Percentiles rank a stretch among this genome's conserved stretches.
These are phyloP conservation scores for Arnoldichthys spilopterus DNA, from an alignment of 2,797 vertebrate genomes.

Conservation along the genomic window DNA sequence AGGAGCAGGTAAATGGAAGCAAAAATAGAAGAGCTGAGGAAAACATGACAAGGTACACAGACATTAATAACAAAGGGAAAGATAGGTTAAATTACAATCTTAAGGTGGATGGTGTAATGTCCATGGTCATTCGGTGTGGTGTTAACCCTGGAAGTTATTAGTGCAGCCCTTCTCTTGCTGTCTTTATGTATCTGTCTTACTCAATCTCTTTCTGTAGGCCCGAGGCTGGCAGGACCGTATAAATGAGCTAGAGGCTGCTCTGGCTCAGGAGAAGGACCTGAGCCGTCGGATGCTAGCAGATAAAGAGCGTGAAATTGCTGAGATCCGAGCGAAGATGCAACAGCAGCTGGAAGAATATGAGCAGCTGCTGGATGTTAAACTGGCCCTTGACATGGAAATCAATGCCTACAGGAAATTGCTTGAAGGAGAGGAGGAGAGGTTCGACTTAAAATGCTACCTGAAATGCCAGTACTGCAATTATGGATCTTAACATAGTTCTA, in stretches of 20 bases:
- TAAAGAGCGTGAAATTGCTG: conserved; percentile 83
- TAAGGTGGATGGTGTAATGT: neutral
- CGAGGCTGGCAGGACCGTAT: conserved; percentile 85
- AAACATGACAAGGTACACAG: neutral
- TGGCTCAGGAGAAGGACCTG: conserved; percentile 83
- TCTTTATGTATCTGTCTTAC: neutral
- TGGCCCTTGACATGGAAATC: conserved; percentile 94
- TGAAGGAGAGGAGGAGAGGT: conserved; percentile 94
- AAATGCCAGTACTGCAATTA: no score
- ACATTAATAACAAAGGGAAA: neutral
- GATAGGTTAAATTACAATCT: neutral
- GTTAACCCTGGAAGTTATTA: neutral
- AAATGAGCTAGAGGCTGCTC: conserved; percentile 81
- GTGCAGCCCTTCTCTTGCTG: no score
- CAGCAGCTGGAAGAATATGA: conserved; percentile 87
- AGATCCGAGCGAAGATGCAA: conserved; percentile 85
- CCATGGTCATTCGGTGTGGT: neutral
- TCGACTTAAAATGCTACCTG: conserved; percentile 56
- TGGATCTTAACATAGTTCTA: no score
- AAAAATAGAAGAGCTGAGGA: neutral
- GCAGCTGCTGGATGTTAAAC: conserved; percentile 90
- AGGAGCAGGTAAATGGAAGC: conserved; percentile 17
- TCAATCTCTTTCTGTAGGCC: conserved; percentile 67
- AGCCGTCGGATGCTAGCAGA: conserved; percentile 76
- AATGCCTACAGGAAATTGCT: conserved; percentile 89